Conservation (phyloP, 1,140 invertebrate genomes). For the Drosophila bifasciata region DNA sequence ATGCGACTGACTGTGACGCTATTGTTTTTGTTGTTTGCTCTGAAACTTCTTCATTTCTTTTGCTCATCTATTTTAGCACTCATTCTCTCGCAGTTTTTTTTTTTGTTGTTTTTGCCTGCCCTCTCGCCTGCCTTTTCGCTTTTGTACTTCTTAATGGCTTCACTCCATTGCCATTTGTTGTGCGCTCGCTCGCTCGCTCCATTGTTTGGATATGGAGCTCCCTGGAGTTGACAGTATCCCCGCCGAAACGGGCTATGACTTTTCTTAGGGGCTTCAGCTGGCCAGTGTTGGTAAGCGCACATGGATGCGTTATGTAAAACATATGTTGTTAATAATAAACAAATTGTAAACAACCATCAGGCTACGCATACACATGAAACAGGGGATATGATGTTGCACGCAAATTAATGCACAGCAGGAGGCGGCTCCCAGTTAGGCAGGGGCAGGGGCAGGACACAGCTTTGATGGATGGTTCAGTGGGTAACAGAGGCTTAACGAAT, state of each 20-base stretch:
- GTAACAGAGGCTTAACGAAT: slow-evolving; percentile 4
- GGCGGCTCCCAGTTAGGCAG: slow-evolving; percentile 30
- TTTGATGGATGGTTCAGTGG: slow-evolving; percentile 15
- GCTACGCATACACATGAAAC: slow-evolving; percentile 11
- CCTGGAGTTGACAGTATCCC: background rate
- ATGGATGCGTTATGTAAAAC: slow-evolving; percentile 68
- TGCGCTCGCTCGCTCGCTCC: slow-evolving; percentile 13
- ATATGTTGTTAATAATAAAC: slow-evolving; percentile 71
- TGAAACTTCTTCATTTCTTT: slow-evolving; percentile 54
- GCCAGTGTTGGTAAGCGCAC: slow-evolving; percentile 64
- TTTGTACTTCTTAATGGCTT: slow-evolving; percentile 72
- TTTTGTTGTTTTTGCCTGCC: slow-evolving; percentile 27
- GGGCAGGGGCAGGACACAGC: slow-evolving; percentile 11
- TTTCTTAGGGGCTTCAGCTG: slow-evolving; percentile 28
- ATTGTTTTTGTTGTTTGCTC: slow-evolving; percentile 50
- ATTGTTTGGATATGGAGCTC: slow-evolving; percentile 55
- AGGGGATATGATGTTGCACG: slow-evolving; percentile 9
- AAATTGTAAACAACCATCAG: slow-evolving; percentile 68
- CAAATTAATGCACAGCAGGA: slow-evolving; percentile 46
- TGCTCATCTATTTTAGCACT: slow-evolving; percentile 60
- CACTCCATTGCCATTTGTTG: slow-evolving; percentile 69
- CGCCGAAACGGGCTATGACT: slow-evolving; percentile 2
- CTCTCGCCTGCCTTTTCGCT: slow-evolving; percentile 8
- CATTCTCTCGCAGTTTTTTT: slow-evolving; percentile 28
- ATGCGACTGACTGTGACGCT: slow-evolving; percentile 37